A percentile compares a stretch with the other conserved stretches of the same genome.
These are phyloP conservation scores for Chaetura pelagica DNA, from an alignment of 2,113 vertebrate genomes.

Conservation along the genomic window DNA sequence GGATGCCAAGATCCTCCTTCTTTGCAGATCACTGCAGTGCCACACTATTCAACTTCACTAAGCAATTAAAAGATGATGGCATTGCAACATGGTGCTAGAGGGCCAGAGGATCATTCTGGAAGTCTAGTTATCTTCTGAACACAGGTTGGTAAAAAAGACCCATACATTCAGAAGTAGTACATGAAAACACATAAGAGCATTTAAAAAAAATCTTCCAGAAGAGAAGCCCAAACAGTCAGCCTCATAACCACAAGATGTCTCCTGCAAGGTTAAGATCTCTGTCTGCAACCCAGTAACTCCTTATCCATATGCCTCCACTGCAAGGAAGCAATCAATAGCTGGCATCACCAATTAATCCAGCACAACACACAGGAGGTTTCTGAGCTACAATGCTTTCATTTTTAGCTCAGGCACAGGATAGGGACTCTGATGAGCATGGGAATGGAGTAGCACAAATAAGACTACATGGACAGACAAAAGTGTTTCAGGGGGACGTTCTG, in stretches of 20 bases:
- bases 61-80: background rate
- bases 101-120: background rate
- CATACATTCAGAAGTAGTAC: background rate
- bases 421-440: background rate
- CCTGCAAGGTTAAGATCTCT: background rate
- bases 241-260: background rate
- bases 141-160: background rate
- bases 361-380: fast-evolving
- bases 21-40: background rate
- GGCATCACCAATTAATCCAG: background rate
- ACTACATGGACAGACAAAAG: background rate
- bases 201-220: background rate
- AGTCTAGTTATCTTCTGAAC: background rate
- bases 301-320: background rate
- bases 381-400: background rate
- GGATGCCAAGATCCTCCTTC: background rate
- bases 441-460: background rate
- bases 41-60: background rate
- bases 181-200: background rate
- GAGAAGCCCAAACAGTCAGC: background rate
- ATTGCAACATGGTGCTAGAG: background rate
- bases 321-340: fast-evolving
- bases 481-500: background rate
- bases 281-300: background rate
- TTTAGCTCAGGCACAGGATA: background rate